Evolutionary conservation across 2,888 invertebrate species (phyloP), one percentile per base, ranked within the genome.

Genomic region (Plagodis dolabraria): DNA sequence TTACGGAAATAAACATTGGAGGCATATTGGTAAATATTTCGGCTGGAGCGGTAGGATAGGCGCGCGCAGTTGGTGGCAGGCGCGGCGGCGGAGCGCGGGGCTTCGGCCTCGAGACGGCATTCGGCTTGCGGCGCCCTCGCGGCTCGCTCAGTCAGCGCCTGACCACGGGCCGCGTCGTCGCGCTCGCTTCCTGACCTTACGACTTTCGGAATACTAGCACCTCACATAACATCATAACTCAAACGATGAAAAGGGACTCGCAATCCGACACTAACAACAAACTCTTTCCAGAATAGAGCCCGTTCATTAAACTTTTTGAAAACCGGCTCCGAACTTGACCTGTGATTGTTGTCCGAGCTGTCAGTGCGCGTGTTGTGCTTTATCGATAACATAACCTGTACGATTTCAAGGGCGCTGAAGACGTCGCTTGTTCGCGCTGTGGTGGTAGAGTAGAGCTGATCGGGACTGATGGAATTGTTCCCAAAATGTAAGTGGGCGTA

Each of bases 381-480:
- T 89, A 90, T 90, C 90, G 87, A 91, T 90, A 91, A 89, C 90
- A 90, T 91, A 91, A 92, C 92, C 92, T 92, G 88, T 90, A 90
- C 83, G 79, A 80, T 86, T 89, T 91, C 92, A 92, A 92, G 92
- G 92, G 87, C 91, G 86, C 76, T 72, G 76, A 70, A 79, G 80
- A 83, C 79, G 79, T 71, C 72, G 71, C 75, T 70, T 75, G 78
- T 81, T 81, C 72, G 83, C 85, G 83, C 78, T 85, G 86, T 85
- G 85, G 80, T 87, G 83, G 77, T 81, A 75, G 73, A 80, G 79
- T 80, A 75, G 76, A 76, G 71, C 82, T 74, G 75, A 79, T 77
- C 75, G 75, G 83, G 77, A 79, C 76, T 82, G 79, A 75, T 76
- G 79, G 78, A 80, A 73, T 79, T 71, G 79, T 79, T 83, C 76